Base-by-base conservation (phyloP, 2,888 invertebrate genomes). In the Strigamia transsilvanica region DNA sequence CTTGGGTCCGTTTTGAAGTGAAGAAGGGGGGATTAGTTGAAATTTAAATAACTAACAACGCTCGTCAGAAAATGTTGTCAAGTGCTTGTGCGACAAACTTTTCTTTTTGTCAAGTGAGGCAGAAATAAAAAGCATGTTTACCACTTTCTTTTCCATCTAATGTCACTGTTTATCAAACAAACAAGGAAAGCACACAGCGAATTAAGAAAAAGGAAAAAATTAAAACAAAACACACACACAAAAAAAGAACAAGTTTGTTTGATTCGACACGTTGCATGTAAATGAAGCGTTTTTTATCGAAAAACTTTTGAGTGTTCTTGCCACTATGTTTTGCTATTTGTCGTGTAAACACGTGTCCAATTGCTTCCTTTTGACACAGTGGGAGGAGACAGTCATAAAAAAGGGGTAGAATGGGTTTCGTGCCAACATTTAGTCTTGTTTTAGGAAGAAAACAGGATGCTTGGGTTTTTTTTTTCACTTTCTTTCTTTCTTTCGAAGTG, bases 11-110 rank as follows among this genome's bases (percentile, higher is more conserved):
- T 80, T 41, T 80, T 27, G 3, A 15, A 38, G 79, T 32, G 79
- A 79, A 77, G 79, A 38, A 38, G 18, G 18, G 18, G 41, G 51
- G 80, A 32, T 21, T 80, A 80, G 80, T 80, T 21, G 80, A 38
- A 80, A 80, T 80, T 80, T 80, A 80, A 80, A 80, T 80, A 80
- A 51, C 80, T 80, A 18, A 13, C 13, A 51, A 13, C 13, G 4
- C 13, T 6, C 51, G 51, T 51, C 51, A 51, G 51, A 51, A 51
- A 51, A 34, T 51, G 51, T 51, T 51, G 51, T 51, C 51, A 51
- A 51, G 51, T 51, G 51, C 15, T 51, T 34, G 51, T 51, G 42
- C n/a, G 51, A 13, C 13, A 51, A 51, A 13, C n/a, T 51, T 51
- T 51, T 51, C 51, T 51, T 51, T 51, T 51, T 9, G n/a, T 9